Evolutionary conservation across 2,888 invertebrate genomes (phyloP).

Genomic region (Trilocha varians): DNA sequence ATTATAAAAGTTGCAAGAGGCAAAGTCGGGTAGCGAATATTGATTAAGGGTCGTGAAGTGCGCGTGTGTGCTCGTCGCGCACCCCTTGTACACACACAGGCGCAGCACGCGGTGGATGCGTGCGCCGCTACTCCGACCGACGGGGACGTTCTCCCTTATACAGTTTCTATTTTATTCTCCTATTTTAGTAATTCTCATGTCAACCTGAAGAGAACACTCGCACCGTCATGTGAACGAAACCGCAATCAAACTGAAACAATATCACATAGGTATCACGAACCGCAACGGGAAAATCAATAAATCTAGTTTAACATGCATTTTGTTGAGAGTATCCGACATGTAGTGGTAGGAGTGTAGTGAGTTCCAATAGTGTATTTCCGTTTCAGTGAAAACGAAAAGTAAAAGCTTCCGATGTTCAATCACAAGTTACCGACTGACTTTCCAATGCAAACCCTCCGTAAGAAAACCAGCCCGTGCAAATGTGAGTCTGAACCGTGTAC

Average conservation of each 20-base stretch:
- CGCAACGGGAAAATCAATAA: conserved; percentile 57
- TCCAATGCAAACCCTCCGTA: conserved; percentile 92
- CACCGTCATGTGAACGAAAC: conserved; percentile 22
- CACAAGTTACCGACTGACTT: conserved; percentile 73
- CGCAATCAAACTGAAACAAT: conserved; percentile 20
- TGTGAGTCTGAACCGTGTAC: conserved; percentile 78
- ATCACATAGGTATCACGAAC: conserved; percentile 24
- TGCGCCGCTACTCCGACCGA: conserved; percentile 18
- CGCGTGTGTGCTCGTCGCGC: conserved; percentile 37
- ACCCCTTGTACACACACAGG: conserved; percentile 9
- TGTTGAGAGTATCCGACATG: conserved; percentile 27
- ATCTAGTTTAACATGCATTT: conserved; percentile 41
- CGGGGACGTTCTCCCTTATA: conserved; percentile 10
- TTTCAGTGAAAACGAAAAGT: conserved; percentile 53
- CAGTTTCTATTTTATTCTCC: conserved; percentile 1
- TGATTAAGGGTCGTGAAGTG: conserved; percentile 51
- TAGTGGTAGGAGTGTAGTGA: conserved; percentile 33
- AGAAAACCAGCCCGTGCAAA: conserved; percentile 95
- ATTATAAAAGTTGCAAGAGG: conserved; percentile 45
- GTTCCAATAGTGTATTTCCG: conserved; percentile 51
- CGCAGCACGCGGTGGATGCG: conserved; percentile 19
- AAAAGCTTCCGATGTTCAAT: conserved; percentile 66
- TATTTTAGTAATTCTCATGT: conserved; percentile 1
- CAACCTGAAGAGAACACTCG: conserved; percentile 3
- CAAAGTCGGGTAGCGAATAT: conserved; percentile 51